Conservation (phyloP, 2,113 vertebrate genomes). For the Rousettus leschenaultii region DNA sequence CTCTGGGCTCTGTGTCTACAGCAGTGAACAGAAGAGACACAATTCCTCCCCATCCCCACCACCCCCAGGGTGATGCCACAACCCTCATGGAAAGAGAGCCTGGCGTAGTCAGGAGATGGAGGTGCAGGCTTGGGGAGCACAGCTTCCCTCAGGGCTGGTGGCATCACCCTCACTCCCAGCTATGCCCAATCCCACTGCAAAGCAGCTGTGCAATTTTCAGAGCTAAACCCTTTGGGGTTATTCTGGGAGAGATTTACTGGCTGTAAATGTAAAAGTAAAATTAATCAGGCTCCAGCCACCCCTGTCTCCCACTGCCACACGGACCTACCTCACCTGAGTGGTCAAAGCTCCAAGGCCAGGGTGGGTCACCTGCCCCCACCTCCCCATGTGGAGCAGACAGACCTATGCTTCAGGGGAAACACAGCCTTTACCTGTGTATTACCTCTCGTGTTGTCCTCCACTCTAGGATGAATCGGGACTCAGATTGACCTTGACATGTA, state of each 20-base stretch:
- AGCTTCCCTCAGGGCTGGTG: not conserved
- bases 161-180: not conserved
- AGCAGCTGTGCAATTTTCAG: not conserved
- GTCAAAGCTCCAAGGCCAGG: not conserved
- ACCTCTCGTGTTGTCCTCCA: accelerated
- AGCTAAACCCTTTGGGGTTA: too few species aligned
- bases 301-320: accelerated
- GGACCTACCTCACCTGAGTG: too few species aligned
- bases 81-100: not conserved
- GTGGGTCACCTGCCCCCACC: not conserved
- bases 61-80: not conserved
- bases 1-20: not conserved
- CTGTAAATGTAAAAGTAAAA: not conserved
- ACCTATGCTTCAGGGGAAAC: not conserved
- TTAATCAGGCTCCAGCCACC: not conserved
- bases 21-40: not conserved
- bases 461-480: not conserved
- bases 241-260: not conserved
- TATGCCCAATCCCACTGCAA: accelerated
- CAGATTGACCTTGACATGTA: not conserved
- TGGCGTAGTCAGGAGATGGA: not conserved
- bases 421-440: not conserved
- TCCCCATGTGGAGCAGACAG: not conserved
- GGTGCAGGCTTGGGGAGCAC: not conserved
- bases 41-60: too few species aligned